phyloP scores from a whole-genome alignment of 2,888 invertebrate species.

The Leucozona laternaria region DNA sequence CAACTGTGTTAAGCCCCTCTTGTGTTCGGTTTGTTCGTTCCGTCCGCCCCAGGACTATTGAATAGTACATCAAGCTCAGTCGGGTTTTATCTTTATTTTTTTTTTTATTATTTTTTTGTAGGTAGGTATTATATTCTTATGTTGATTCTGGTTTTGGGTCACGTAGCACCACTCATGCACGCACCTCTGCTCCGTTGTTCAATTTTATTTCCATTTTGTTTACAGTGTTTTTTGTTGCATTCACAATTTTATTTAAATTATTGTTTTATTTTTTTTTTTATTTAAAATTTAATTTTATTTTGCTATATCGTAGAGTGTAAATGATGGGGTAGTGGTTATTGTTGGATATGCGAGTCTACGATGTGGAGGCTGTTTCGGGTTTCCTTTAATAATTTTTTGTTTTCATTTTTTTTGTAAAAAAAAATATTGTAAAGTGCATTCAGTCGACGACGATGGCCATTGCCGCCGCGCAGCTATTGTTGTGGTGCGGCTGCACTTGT shows the following conservation, averaged over 20 bases:
- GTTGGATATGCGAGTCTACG: slow-evolving; percentile 64
- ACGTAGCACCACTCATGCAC: slow-evolving; percentile 75
- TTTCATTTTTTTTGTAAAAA: background rate
- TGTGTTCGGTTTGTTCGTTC: background rate
- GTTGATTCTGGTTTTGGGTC: slow-evolving; percentile 75
- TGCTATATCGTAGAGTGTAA: slow-evolving; percentile 39
- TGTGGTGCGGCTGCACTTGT: slow-evolving; percentile 74
- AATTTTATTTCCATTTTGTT: slow-evolving; percentile 63
- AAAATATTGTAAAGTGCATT: slow-evolving; percentile 48
- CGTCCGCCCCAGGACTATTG: slow-evolving; percentile 59
- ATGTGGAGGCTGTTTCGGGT: slow-evolving; percentile 58
- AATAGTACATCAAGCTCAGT: slow-evolving; percentile 59
- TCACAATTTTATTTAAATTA: slow-evolving; percentile 74
- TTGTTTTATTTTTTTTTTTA: slow-evolving; percentile 54
- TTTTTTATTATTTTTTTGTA: slow-evolving; percentile 6
- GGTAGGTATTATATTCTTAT: slow-evolving; percentile 63
- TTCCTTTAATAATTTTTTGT: slow-evolving; percentile 8
- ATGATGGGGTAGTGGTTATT: slow-evolving; percentile 52
- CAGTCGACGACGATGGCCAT: background rate
- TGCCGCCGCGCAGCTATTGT: slow-evolving; percentile 40
- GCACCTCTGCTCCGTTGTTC: slow-evolving; percentile 68
- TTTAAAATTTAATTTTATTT: slow-evolving; percentile 45
- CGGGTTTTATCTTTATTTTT: slow-evolving; percentile 46
- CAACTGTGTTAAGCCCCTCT: slow-evolving; percentile 51
- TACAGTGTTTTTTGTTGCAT: slow-evolving; percentile 64